Evolutionary conservation across 2,888 invertebrate genomes (phyloP).

Genomic region (Lithosia quadra): DNA sequence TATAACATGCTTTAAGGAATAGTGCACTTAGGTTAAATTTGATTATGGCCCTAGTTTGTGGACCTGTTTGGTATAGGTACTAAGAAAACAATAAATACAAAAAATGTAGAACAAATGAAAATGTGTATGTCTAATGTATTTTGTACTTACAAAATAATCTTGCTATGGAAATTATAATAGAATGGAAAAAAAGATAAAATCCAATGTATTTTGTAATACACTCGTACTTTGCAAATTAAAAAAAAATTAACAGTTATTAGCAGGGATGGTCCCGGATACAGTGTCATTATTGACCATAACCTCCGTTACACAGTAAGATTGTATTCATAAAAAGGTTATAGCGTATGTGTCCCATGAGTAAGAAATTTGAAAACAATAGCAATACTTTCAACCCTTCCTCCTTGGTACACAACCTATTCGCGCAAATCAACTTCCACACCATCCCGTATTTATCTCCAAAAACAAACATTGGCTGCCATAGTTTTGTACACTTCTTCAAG

Average conservation of each 20-base stretch:
- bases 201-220: no score
- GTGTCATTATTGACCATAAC: neutral
- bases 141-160: no score
- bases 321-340: neutral
- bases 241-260: no score
- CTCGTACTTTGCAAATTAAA: no score
- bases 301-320: neutral
- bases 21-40: constrained; percentile 12
- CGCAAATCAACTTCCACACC: constrained; percentile 46
- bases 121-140: no score
- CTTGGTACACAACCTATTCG: constrained; percentile 39
- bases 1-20: constrained; percentile 28
- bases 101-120: no score
- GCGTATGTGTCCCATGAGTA: neutral
- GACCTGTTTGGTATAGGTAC: neutral
- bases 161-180: no score
- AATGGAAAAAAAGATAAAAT: no score
- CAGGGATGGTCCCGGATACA: no score
- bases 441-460: constrained; percentile 66
- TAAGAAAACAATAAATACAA: neutral
- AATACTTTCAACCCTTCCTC: constrained; percentile 15
- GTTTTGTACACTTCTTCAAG: constrained; percentile 82
- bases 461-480: constrained; percentile 73
- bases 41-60: neutral
- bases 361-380: constrained; percentile 6